phyloP scores from a whole-genome alignment of 2,888 invertebrate genomes.

The Gari tellinella region DNA sequence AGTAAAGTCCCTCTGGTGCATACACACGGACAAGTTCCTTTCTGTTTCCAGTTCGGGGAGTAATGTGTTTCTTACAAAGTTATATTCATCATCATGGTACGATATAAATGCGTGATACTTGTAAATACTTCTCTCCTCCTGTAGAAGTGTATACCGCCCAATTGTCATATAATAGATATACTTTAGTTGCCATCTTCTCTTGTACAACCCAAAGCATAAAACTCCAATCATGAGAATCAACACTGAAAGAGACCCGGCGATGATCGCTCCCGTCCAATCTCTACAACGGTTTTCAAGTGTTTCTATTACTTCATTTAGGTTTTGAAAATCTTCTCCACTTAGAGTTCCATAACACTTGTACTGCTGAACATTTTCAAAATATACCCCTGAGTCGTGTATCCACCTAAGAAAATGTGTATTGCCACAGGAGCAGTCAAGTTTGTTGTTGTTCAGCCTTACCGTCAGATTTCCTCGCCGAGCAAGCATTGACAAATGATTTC shows the following conservation, averaged over 20 bases:
- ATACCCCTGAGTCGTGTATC: too few relatives aligned
- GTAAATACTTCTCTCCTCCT: background rate
- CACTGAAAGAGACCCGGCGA: background rate
- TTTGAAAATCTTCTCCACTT: background rate
- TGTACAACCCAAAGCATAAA: background rate
- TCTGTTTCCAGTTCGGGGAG: too few relatives aligned
- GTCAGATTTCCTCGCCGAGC: too few relatives aligned
- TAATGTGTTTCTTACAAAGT: background rate
- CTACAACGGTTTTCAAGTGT: background rate
- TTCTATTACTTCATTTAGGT: background rate
- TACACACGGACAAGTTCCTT: slow-evolving; percentile 1
- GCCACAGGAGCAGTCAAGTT: too few relatives aligned
- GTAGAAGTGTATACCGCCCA: background rate
- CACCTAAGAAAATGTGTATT: too few relatives aligned
- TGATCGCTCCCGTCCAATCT: background rate
- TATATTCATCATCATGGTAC: background rate
- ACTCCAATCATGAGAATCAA: background rate
- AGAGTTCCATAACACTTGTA: too few relatives aligned
- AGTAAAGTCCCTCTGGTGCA: slow-evolving; percentile 14
- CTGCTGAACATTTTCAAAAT: too few relatives aligned
- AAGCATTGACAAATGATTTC: too few relatives aligned
- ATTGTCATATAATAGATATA: slow-evolving; percentile 6
- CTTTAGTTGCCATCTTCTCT: background rate
- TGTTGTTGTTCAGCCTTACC: too few relatives aligned
- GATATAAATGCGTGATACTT: slow-evolving; percentile 3